phyloP scores from a whole-genome alignment of 2,113 vertebrate species.

The Ctenodactylus gundi region DNA sequence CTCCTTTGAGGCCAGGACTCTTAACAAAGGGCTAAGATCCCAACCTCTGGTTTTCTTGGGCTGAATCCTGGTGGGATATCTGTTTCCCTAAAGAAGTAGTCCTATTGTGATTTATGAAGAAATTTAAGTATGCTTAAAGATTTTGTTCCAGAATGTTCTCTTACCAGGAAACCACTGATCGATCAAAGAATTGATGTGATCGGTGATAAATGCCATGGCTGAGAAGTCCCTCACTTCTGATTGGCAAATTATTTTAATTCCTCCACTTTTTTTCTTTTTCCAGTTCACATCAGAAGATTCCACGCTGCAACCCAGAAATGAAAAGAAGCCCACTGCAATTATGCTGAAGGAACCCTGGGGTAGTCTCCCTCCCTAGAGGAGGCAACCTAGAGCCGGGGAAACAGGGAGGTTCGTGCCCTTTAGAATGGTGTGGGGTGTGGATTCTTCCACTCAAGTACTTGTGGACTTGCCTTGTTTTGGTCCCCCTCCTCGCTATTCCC shows the following conservation, averaged over 20 bases:
- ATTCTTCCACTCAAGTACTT: background rate
- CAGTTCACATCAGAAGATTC: slow-evolving; percentile 97
- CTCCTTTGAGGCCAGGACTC: background rate
- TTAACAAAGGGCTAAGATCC: background rate
- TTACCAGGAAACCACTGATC: slow-evolving; percentile 99
- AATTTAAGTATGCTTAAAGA: background rate
- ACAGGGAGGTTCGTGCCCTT: background rate
- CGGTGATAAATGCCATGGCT: slow-evolving; percentile 98
- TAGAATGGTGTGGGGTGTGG: too few relatives aligned
- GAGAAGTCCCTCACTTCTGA: slow-evolving; percentile 96
- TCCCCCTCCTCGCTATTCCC: rapidly evolving
- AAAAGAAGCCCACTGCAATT: background rate
- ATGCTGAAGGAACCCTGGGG: background rate
- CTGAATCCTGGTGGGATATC: background rate
- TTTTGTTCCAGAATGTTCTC: slow-evolving; percentile 53
- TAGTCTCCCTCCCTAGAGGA: background rate
- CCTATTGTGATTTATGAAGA: background rate
- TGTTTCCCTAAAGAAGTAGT: background rate
- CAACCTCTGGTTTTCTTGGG: background rate
- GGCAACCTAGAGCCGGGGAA: background rate
- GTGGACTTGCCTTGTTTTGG: background rate
- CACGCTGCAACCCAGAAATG: slow-evolving; percentile 84
- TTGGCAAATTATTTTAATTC: slow-evolving; percentile 96
- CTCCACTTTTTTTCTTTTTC: slow-evolving; percentile 98
- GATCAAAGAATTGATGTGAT: slow-evolving; percentile 96